Evolutionary conservation across 2,797 vertebrate species (phyloP).

Genomic region (Sebastes variabilis): DNA sequence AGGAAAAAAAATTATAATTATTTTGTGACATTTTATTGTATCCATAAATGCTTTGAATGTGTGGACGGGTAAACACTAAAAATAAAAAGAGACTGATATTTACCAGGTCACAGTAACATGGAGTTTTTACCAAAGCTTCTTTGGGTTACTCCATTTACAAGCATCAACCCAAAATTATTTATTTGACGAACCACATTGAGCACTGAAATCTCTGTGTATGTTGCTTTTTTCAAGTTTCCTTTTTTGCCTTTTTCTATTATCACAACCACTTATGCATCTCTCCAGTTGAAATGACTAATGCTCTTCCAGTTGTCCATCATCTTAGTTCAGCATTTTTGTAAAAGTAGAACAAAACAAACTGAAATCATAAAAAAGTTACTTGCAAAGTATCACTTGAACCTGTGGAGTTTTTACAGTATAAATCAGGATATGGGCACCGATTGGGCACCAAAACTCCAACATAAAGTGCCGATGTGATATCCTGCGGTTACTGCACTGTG

Average conservation of each 20-base stretch:
- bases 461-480: conserved; percentile 23
- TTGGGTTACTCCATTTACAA: neutral
- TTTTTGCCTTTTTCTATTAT: neutral
- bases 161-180: neutral
- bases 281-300: neutral
- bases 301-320: neutral
- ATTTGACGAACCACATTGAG: neutral
- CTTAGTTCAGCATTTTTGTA: neutral
- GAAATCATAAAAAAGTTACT: neutral
- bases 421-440: neutral
- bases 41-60: neutral
- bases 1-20: neutral
- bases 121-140: neutral
- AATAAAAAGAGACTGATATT: neutral
- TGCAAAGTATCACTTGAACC: neutral
- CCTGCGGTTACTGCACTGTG: conserved; percentile 25
- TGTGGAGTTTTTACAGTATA: neutral
- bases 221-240: neutral
- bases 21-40: neutral
- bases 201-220: neutral
- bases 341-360: neutral
- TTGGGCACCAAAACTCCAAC: neutral
- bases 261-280: neutral
- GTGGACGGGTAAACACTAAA: neutral
- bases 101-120: neutral